Base-by-base conservation (phyloP, 2,888 invertebrate genomes). In the Lepidochitona cinerea region DNA sequence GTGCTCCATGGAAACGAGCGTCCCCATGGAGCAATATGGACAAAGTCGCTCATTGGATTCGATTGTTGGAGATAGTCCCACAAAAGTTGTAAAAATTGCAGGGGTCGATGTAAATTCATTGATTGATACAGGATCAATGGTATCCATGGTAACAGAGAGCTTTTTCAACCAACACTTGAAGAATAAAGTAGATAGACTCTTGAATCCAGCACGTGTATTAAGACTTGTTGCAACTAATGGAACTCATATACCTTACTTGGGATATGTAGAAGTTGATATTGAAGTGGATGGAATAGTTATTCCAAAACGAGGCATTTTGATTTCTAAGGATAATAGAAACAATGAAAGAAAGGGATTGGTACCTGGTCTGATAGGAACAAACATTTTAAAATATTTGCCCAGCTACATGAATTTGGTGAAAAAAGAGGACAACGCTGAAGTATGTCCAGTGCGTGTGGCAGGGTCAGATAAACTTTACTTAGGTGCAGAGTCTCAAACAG, bases 1-100 rank as follows among this genome's bases (percentile, higher is more conserved):
- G 14, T 23, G 66, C 66, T 37, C 66, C 9, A 37, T 37, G n/a
- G 66, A n/a, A 14, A 1, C 14, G 66, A 37, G 66, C n/a, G 66
- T 37, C 14, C 18, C 66, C 1, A 66, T 26, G 26, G 66, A 37
- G 66, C 66, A 9, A 35, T 1, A 23, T 18, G 37, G 2, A 3
- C 36, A 36, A 66, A 66, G 66, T 66, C 65, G 9, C 65, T 33
- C 66, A 66, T 7, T 66, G 66, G 66, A 66, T 2, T 32, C 29
- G 9, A 66, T n/a, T 37, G 66, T 66, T 5, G 4, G 66, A 12
- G 66, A 36, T 6, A 37, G 37, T n/a, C 37, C 37, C 9, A 66
- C 66, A 1, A 66, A 37, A 18, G 26, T n/a, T 18, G 37, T 66
- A 9, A 66, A 66, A 18, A 37, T 66, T 2, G 35, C 37, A 1